Conservation (phyloP, 2,797 vertebrate species). For the Ispidina lecontei region DNA sequence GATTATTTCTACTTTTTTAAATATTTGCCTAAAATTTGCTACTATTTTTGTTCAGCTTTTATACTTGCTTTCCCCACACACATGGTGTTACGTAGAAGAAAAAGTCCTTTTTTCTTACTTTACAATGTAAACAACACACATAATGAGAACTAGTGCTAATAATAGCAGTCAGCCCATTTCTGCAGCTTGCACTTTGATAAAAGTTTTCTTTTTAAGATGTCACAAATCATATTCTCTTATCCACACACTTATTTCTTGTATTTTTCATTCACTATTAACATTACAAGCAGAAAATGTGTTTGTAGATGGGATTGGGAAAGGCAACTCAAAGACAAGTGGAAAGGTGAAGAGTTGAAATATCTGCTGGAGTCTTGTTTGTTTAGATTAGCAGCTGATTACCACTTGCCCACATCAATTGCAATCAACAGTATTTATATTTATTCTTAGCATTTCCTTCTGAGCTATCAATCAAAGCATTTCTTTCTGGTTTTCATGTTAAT, state of each 20-base stretch:
- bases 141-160: neutral
- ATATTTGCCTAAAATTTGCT: neutral
- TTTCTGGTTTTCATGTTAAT: conserved; percentile 12
- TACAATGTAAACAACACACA: neutral
- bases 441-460: conserved; percentile 53
- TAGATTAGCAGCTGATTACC: conserved; percentile 62
- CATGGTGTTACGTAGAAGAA: accelerated
- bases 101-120: neutral
- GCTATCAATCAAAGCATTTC: conserved; percentile 52
- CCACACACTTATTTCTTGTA: neutral
- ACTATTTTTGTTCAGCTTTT: neutral
- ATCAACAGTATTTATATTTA: conserved; percentile 69
- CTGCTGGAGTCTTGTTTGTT: conserved; percentile 66
- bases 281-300: neutral
- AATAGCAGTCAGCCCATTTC: neutral
- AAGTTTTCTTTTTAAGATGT: neutral
- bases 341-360: conserved; percentile 65
- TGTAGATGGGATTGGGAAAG: conserved; percentile 24
- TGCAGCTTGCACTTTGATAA: neutral
- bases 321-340: conserved; percentile 57
- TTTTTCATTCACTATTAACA: neutral
- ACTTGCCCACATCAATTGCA: conserved; percentile 62
- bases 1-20: neutral
- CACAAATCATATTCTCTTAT: neutral
- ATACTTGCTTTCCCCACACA: neutral